Evolutionary conservation across 1,140 invertebrate species (phyloP).

Genomic region (Leptopilina clavipes): DNA sequence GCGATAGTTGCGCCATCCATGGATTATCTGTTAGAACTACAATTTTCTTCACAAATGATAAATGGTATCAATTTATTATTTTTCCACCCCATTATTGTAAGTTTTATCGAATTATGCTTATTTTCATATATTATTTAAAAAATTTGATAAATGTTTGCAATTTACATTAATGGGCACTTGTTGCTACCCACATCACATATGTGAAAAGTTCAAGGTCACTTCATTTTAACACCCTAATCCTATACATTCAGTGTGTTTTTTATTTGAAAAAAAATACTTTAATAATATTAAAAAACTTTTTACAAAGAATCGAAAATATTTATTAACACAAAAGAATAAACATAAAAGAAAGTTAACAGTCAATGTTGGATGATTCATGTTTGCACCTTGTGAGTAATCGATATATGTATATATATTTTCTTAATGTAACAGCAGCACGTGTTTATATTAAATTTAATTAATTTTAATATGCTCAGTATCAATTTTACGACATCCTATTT

Average conservation of each 20-base stretch:
- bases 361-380: too few relatives aligned
- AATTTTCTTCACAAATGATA: neutral
- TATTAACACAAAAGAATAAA: too few relatives aligned
- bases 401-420: too few relatives aligned
- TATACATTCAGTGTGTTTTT: neutral
- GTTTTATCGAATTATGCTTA: neutral
- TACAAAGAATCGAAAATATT: too few relatives aligned
- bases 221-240: neutral
- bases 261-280: neutral
- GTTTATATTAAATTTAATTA: too few relatives aligned
- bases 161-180: neutral
- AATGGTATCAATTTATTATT: neutral
- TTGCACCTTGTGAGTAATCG: too few relatives aligned
- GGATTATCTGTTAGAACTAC: neutral
- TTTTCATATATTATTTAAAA: neutral
- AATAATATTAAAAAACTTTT: neutral
- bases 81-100: neutral
- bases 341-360: too few relatives aligned
- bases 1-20: neutral
- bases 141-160: neutral
- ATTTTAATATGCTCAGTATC: too few relatives aligned
- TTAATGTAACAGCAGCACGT: too few relatives aligned
- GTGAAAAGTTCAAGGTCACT: slow-evolving; percentile 3
- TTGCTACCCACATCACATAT: neutral
- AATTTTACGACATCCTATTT: too few relatives aligned